phyloP scores from a whole-genome alignment of 2,797 vertebrate species.

The Parotocinclus haroldoi region DNA sequence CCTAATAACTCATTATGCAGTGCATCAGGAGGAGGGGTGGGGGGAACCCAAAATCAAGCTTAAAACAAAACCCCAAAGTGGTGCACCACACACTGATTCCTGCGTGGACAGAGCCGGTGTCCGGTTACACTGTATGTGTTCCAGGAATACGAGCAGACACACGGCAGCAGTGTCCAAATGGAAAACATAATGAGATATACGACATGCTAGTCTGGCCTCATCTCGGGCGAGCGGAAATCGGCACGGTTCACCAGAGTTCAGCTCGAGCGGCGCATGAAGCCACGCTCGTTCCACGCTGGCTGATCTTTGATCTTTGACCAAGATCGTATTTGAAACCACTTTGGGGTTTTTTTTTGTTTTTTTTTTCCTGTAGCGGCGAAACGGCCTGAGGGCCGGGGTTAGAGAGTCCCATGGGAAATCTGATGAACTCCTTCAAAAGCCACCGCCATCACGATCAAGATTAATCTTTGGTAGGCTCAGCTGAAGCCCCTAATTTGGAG shows the following conservation, averaged over 20 bases:
- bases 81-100: not conserved
- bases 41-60: not conserved
- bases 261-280: slow-evolving; percentile 36
- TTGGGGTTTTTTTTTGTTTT: not conserved
- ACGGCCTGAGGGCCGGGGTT: not conserved
- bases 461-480: slow-evolving; percentile 24
- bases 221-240: slow-evolving; percentile 22
- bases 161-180: slow-evolving; percentile 32
- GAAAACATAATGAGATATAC: slow-evolving; percentile 35
- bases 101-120: slow-evolving; percentile 15
- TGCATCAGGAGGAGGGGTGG: too few relatives aligned
- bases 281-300: slow-evolving; percentile 24
- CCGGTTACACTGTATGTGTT: slow-evolving; percentile 28
- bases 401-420: not conserved
- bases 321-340: slow-evolving; percentile 39
- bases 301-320: slow-evolving; percentile 28
- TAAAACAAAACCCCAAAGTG: not conserved
- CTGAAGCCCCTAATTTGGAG: slow-evolving; percentile 34
- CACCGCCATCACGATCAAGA: slow-evolving; percentile 24
- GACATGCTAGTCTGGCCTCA: slow-evolving; percentile 33
- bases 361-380: too few relatives aligned
- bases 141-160: slow-evolving; percentile 24
- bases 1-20: slow-evolving; percentile 12
- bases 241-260: slow-evolving; percentile 31
- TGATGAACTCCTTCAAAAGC: slow-evolving; percentile 25